A percentile compares a stretch with the other conserved stretches of the same genome.
Evolutionary conservation across 2,888 invertebrate genomes (phyloP).

Genomic region (Gasteruption jaculator): DNA sequence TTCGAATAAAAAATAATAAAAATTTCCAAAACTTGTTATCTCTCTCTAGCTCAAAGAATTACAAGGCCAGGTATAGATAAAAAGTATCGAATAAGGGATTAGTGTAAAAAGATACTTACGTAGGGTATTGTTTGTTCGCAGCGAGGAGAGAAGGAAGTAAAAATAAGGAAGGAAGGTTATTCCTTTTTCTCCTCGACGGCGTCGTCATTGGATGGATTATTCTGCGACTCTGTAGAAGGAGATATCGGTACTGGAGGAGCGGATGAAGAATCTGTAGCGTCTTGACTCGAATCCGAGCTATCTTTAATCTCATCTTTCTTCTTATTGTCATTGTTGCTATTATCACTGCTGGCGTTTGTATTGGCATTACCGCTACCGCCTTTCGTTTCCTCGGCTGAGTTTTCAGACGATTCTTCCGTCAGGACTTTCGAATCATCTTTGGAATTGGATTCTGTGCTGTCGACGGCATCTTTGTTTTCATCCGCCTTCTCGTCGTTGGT

Average conservation of each 20-base stretch:
- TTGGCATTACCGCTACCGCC: constrained; percentile 15
- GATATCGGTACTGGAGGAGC: constrained; percentile 31
- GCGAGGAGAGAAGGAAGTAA: too few species aligned
- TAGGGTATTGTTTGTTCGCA: constrained; percentile 28
- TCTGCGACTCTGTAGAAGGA: constrained; percentile 35
- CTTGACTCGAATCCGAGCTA: constrained; percentile 47
- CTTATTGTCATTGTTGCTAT: constrained; percentile 38
- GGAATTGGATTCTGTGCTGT: constrained; percentile 38
- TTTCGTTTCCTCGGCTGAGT: constrained; percentile 32
- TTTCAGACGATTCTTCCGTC: constrained; percentile 40
- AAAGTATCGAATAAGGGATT: neutral
- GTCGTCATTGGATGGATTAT: constrained; percentile 36
- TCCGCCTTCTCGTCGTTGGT: constrained; percentile 32
- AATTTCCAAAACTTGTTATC: too few species aligned
- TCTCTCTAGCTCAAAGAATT: too few species aligned
- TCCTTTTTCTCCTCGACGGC: constrained; percentile 45
- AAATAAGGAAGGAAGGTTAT: constrained; percentile 38
- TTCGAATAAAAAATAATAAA: too few species aligned
- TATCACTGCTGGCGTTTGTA: constrained; percentile 21
- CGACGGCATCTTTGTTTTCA: constrained; percentile 32
- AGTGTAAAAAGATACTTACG: constrained; percentile 25
- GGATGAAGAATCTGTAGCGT: constrained; percentile 39
- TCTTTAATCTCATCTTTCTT: constrained; percentile 41
- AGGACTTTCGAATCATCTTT: constrained; percentile 43
- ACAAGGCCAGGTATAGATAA: too few species aligned